A percentile compares a stretch with the other conserved stretches of the same genome.
phyloP scores from a whole-genome alignment of 2,113 vertebrate species.

The Climacteris rufus region DNA sequence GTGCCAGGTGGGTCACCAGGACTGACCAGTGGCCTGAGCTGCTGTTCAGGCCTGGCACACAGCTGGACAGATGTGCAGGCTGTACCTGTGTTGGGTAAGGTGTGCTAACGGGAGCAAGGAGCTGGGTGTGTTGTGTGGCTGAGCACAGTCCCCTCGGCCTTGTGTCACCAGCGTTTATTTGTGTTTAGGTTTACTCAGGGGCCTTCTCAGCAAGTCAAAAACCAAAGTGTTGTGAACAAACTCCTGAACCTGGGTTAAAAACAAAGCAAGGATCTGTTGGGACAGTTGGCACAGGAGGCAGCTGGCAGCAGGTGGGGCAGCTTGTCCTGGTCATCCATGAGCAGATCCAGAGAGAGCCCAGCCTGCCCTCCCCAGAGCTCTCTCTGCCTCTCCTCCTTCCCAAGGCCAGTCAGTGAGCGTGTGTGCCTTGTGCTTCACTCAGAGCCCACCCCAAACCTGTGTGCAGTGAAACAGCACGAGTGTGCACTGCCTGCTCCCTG shows the following conservation, averaged over 20 bases:
- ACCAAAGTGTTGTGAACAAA: neutral
- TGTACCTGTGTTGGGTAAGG: neutral
- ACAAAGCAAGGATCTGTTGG: neutral
- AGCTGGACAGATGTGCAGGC: neutral
- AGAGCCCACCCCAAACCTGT: neutral
- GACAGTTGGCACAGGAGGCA: neutral
- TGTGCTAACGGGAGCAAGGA: accelerated
- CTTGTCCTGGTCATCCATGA: neutral
- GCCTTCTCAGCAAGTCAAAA: neutral
- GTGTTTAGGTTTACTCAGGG: neutral
- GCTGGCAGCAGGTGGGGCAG: neutral
- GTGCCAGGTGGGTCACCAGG: accelerated
- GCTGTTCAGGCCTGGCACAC: neutral
- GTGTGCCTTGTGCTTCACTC: accelerated
- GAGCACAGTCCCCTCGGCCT: neutral
- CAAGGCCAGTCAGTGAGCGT: accelerated
- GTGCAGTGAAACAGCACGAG: accelerated
- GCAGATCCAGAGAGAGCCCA: neutral
- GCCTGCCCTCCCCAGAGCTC: neutral
- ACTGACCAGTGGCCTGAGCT: neutral
- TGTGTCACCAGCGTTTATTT: neutral
- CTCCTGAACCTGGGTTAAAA: neutral
- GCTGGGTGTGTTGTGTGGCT: neutral
- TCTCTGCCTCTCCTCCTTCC: neutral
- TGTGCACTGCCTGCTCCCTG: accelerated